Evolutionary conservation across 1,140 invertebrate genomes (phyloP), one percentile per base, ranked within the genome.

Genomic region (Drosophila guanche): DNA sequence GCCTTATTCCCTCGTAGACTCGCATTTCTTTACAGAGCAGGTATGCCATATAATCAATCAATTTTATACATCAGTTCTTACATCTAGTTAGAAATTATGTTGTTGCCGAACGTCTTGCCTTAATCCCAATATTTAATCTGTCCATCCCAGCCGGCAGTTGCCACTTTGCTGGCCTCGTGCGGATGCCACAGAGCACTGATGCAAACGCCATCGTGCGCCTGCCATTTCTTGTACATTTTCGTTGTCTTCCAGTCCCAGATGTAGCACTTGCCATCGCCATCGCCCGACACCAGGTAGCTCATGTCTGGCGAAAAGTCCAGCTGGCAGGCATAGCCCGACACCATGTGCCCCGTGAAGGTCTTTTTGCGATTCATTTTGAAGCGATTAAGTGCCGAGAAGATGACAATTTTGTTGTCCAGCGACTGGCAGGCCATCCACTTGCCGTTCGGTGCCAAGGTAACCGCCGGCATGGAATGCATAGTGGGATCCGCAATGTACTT

Each of bases 231-330:
- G 91, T 98, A 99, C 47, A 99, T 93, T 93, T 99, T 98, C 40
- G 98, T 99, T 0, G 97, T 98, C 92, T 99, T 99, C 98, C 98
- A 99, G 91, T 99, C 98, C 99, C 99, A 99, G 37, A 99, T 95
- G 91, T 98, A 99, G 74, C 98, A 96, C 92, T 99, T 99, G 1
- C 99, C 99, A 93, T 99, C 99, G 4, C 98, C 99, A 93, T 99
- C 99, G n/a, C 99, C 99, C 1, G 98, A 99, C 23, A 99, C 96
- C 27, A 99, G 93, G 91, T 99, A 99, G 89, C 97, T 98, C 98
- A 99, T 99, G 92, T 99, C 99, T 0, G 99, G 99, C 0, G 98
- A 99, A 91, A 99, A 99, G 91, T 99, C 98, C 3, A 99, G 93
- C 4, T 95, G 95, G 91, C 99, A 99, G 1, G 99, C 98, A 93